Conservation (phyloP, 2,113 vertebrate species). For the Fregetta grallaria region DNA sequence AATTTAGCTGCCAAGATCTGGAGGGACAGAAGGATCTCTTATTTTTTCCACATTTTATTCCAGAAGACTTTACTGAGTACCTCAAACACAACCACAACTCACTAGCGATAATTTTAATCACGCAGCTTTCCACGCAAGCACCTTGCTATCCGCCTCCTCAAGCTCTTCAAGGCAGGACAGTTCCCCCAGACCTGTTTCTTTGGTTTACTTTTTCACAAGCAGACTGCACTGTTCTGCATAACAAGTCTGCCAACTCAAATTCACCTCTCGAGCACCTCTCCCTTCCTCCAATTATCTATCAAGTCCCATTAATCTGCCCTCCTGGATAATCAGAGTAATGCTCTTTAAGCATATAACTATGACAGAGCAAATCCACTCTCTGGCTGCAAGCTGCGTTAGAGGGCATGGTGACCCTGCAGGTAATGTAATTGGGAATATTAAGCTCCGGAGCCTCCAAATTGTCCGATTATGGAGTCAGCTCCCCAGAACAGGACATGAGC, state of each 20-base stretch:
- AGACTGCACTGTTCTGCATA: background rate
- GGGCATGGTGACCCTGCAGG: background rate
- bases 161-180: background rate
- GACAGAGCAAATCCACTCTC: background rate
- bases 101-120: background rate
- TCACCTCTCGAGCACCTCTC: background rate
- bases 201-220: background rate
- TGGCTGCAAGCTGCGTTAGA: background rate
- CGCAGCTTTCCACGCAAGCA: background rate
- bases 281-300: background rate
- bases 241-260: background rate
- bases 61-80: background rate
- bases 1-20: background rate
- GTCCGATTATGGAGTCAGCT: background rate
- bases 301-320: background rate
- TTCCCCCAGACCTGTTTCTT: background rate
- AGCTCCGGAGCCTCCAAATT: background rate
- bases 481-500: background rate
- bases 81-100: background rate
- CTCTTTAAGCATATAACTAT: background rate
- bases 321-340: slow-evolving; percentile 22
- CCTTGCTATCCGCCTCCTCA: background rate
- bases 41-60: background rate
- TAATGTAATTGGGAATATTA: background rate
- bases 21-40: background rate